Evolutionary conservation across 2,797 vertebrate species (phyloP).

Genomic region (Liasis olivaceus): DNA sequence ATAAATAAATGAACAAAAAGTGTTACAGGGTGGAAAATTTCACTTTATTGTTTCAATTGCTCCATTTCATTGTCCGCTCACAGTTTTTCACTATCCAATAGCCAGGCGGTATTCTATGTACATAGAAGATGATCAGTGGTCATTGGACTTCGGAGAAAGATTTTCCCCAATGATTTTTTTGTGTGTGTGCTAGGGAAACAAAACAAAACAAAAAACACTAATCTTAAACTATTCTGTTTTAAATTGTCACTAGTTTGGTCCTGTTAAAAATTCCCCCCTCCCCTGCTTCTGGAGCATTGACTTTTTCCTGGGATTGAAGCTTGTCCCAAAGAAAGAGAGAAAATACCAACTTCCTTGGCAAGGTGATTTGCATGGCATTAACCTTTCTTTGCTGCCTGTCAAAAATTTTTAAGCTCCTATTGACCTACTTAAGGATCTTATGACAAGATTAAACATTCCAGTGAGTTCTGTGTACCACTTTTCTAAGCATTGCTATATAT

Average conservation of each 20-base stretch:
- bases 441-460: constrained; percentile 61
- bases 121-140: not conserved
- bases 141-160: not conserved
- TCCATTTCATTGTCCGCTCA: not conserved
- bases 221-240: constrained; percentile 18
- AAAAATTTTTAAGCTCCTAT: constrained; percentile 65
- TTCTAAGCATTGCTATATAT: constrained; percentile 36
- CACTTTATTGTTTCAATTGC: not conserved
- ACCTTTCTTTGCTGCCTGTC: constrained; percentile 59
- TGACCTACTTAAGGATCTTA: constrained; percentile 75
- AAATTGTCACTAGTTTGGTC: not conserved
- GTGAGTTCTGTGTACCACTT: constrained; percentile 46
- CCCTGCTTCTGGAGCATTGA: constrained; percentile 2
- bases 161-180: not conserved
- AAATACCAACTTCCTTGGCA: constrained; percentile 50
- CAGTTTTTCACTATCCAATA: not conserved
- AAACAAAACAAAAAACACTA: constrained; percentile 26
- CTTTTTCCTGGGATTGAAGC: constrained; percentile 18
- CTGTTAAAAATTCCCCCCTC: constrained; percentile 6
- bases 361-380: constrained; percentile 64
- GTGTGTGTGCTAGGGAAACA: constrained; percentile 23
- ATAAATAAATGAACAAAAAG: not conserved
- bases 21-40: not conserved
- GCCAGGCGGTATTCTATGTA: not conserved
- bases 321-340: constrained; percentile 45